Conservation (phyloP, 2,113 vertebrate genomes). For the Octodon degus region DNA sequence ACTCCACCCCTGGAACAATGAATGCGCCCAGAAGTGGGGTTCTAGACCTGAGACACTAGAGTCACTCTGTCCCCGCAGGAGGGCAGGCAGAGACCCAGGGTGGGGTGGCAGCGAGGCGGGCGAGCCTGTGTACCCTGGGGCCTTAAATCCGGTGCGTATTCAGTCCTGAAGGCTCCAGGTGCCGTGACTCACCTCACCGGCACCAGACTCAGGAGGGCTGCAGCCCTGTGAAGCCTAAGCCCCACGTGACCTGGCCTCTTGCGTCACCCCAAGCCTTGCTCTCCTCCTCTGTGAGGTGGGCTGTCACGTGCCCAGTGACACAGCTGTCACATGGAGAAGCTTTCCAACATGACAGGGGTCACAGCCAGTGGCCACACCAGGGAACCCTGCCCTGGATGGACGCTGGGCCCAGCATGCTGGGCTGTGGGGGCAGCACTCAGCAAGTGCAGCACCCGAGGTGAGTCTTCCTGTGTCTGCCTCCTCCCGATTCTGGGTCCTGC, state of each 20-base stretch:
- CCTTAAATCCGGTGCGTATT: background rate
- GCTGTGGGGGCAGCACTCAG: background rate
- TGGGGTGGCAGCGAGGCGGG: background rate
- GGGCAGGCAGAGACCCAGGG: background rate
- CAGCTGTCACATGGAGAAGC: no score
- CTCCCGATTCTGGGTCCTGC: background rate
- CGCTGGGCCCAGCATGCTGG: background rate
- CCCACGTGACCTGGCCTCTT: background rate
- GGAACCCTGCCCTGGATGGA: rapidly evolving
- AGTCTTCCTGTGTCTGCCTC: rapidly evolving
- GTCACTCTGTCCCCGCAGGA: no score
- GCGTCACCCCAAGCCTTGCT: rapidly evolving
- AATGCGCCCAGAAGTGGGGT: background rate
- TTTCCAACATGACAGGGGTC: background rate
- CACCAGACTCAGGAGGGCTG: rapidly evolving
- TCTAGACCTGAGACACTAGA: background rate
- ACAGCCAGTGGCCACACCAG: rapidly evolving
- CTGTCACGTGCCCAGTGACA: background rate
- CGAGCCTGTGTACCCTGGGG: background rate
- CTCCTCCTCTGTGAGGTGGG: background rate
- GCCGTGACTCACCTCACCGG: rapidly evolving
- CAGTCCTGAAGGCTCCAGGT: background rate
- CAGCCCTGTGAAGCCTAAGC: background rate
- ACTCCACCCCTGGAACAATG: rapidly evolving
- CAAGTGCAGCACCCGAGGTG: rapidly evolving